Evolutionary conservation across 2,888 invertebrate species (phyloP).

Genomic region (Polydesmus complanatus): DNA sequence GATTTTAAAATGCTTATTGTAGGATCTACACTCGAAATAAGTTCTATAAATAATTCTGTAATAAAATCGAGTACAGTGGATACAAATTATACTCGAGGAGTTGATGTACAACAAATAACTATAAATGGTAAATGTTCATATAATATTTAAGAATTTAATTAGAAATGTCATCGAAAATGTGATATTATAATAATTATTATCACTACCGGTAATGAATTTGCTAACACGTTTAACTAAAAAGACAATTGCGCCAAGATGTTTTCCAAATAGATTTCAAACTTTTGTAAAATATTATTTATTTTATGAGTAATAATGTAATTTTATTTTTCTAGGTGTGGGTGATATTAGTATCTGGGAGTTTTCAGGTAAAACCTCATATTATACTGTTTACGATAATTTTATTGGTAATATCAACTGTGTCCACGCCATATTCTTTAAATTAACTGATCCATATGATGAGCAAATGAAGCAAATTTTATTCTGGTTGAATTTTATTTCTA

Average conservation of each 20-base stretch:
- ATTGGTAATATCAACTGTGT: conserved; percentile 46
- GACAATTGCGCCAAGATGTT: too few species aligned
- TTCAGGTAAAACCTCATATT: conserved; percentile 58
- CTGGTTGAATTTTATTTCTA: conserved; percentile 59
- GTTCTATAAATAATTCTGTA: too few species aligned
- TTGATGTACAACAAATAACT: conserved; percentile 46
- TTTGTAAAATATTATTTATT: too few species aligned
- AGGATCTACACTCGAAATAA: too few species aligned
- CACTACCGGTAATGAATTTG: too few species aligned
- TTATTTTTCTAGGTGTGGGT: conserved; percentile 42
- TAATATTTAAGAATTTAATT: background rate
- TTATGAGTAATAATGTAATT: too few species aligned
- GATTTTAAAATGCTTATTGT: too few species aligned
- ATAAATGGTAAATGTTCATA: conserved; percentile 28
- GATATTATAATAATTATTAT: too few species aligned
- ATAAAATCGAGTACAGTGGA: too few species aligned
- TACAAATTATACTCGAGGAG: conserved; percentile 46
- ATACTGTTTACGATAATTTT: conserved; percentile 55
- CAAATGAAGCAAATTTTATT: conserved; percentile 53
- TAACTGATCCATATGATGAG: conserved; percentile 47
- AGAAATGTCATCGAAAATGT: background rate
- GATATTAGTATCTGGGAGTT: conserved; percentile 58
- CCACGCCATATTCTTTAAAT: conserved; percentile 50
- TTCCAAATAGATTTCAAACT: too few species aligned
- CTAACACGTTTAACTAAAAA: too few species aligned